Base-by-base conservation (phyloP, 2,797 vertebrate genomes). In the Podargus strigoides region DNA sequence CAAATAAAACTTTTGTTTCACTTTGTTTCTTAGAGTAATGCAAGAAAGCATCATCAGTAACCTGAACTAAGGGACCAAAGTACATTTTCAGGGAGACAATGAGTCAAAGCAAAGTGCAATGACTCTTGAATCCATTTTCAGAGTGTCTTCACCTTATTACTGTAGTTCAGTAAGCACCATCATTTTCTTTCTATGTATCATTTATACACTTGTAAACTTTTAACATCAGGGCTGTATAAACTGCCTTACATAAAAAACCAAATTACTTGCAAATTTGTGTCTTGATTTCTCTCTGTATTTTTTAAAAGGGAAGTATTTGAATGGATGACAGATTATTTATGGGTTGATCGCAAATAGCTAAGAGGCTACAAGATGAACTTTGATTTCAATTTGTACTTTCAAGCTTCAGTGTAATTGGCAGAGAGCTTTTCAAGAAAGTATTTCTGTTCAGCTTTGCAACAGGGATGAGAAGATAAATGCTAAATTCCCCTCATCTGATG, bases 371-470 rank as follows among this genome's bases (percentile, higher is more conserved):
- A 74, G 58, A 87, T 91, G 46, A 93, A 81, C 30, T 91, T 76
- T 55, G 36, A 93, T 94, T 96, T 95, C 22, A 41, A 87, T 91
- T 80, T 92, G 11, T 64, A 47, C 92, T 85, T 96, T 92, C 79
- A 72, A 81, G 49, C 66, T 87, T 91, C 69, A 81, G 3, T 16
- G 12, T 75, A 87, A 95, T 91, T 94, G 81, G 28, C 58, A 76
- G 64, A 78, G 37, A 81, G 79, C 24, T 92, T 95, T 95, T 94
- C 27, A 87, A 19, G 76, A 59, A 81, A 37, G 28, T 83, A 62
- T 93, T 93, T 92, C 50, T 85, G 28, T 90, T 95, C 58, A 83
- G n/a, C 68, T 94, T 89, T 90, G 68, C 73, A 84, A 68, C 14
- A 47, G 36, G 23, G 28, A 30, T 89, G 64, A 87, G 82, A 68